A percentile compares a stretch with the other conserved stretches of the same genome.
These are phyloP conservation scores for Nyleta sp. DNA, from an alignment of 2,888 invertebrate genomes.

Conservation along the genomic window DNA sequence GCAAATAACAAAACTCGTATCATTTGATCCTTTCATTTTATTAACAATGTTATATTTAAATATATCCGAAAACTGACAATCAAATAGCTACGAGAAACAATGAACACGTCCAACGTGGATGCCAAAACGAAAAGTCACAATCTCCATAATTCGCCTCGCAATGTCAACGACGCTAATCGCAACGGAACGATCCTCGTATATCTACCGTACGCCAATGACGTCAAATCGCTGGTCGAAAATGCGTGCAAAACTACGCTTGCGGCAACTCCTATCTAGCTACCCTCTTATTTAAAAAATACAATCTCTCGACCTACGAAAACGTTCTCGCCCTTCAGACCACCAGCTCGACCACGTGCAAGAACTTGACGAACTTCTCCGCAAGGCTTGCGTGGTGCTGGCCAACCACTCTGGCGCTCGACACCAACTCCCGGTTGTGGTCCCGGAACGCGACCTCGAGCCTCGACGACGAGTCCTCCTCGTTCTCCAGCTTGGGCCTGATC, in stretches of 20 bases:
- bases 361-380: conserved; percentile 76
- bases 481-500: conserved; percentile 21
- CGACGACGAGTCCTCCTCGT: conserved; percentile 3
- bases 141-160: no score
- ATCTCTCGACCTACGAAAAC: conserved; percentile 19
- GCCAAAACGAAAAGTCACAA: conserved; percentile 3
- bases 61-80: conserved; percentile 37
- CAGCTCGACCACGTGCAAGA: conserved; percentile 69
- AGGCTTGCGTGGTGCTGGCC: conserved; percentile 71
- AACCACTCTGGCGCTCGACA: conserved; percentile 64
- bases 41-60: conserved; percentile 46
- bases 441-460: conserved; percentile 72
- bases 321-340: conserved; percentile 49
- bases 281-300: conserved; percentile 49
- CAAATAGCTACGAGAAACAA: conserved; percentile 17
- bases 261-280: conserved; percentile 15
- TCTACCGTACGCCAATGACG: no score
- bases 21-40: conserved; percentile 35
- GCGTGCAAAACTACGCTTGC: conserved; percentile 32
- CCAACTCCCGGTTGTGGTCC: conserved; percentile 69
- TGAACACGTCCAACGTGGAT: conserved; percentile 3
- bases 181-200: no score
- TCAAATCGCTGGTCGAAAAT: conserved; percentile 20
- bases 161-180: no score
- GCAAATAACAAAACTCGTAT: no score